Conservation (phyloP, 2,888 invertebrate species). For the Tiliacea aurago region DNA sequence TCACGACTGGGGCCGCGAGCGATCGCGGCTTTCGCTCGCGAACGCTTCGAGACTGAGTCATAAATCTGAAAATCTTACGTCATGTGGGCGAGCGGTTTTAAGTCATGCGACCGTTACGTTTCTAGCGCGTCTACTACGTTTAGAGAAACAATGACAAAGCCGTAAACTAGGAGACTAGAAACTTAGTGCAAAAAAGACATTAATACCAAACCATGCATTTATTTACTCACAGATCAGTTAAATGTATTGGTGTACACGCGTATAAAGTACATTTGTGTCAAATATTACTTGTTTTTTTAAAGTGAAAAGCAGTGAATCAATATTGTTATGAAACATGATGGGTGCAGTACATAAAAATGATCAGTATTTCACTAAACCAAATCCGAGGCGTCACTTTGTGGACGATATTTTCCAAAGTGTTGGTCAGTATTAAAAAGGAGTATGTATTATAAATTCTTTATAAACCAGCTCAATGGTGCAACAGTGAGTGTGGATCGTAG, state of each 20-base stretch:
- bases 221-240: constrained; percentile 43
- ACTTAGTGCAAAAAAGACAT: constrained; percentile 40
- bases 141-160: constrained; percentile 39
- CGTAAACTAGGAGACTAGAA: constrained; percentile 42
- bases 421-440: neutral
- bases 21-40: constrained; percentile 1
- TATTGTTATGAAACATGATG: constrained; percentile 7
- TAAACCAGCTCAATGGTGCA: neutral
- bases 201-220: constrained; percentile 56
- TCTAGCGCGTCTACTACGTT: constrained; percentile 32
- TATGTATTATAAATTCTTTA: neutral
- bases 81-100: constrained; percentile 63
- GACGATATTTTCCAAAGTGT: constrained; percentile 15
- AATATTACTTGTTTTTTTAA: neutral
- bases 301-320: constrained; percentile 5
- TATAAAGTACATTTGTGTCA: constrained; percentile 13
- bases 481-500: neutral
- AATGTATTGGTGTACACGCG: constrained; percentile 15
- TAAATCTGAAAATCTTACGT: constrained; percentile 86
- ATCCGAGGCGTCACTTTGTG: neutral
- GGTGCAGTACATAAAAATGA: neutral
- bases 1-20: constrained; percentile 8
- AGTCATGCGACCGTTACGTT: constrained; percentile 57
- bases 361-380: constrained; percentile 7
- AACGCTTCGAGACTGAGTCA: constrained; percentile 11